Evolutionary conservation across 2,797 vertebrate species (phyloP).

Genomic region (Lithobates sylvaticus): DNA sequence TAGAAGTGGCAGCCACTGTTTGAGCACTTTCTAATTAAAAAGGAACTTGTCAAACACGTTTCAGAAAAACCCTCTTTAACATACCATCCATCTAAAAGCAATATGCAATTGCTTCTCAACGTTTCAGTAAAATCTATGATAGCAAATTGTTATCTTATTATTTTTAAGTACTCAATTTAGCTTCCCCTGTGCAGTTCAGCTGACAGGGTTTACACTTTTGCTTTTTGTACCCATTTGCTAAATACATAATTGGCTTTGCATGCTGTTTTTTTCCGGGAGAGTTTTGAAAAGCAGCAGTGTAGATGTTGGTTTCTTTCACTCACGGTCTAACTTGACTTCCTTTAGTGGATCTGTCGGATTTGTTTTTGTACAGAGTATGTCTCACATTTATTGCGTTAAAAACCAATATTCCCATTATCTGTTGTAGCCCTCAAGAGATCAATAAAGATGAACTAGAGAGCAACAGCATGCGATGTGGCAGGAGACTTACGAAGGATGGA

Average conservation of each 20-base stretch:
- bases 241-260: neutral
- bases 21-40: neutral
- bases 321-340: neutral
- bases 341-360: neutral
- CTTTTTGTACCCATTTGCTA: too few relatives aligned
- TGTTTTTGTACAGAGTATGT: neutral
- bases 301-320: neutral
- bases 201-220: too few relatives aligned
- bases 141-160: neutral
- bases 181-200: neutral
- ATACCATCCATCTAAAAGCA: neutral
- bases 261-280: neutral
- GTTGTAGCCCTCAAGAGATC: slow-evolving; percentile 90
- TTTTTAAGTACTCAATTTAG: neutral
- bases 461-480: slow-evolving; percentile 95
- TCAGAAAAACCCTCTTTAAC: neutral
- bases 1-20: neutral
- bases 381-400: neutral
- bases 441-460: slow-evolving; percentile 93
- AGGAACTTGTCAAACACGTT: too few relatives aligned
- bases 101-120: neutral
- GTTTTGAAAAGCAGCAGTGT: neutral
- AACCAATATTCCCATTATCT: slow-evolving; percentile 26
- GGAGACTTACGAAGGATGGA: slow-evolving; percentile 94
- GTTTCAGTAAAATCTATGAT: neutral